phyloP scores from a whole-genome alignment of 1,140 invertebrate species.

The Drosophila trapezifrons region DNA sequence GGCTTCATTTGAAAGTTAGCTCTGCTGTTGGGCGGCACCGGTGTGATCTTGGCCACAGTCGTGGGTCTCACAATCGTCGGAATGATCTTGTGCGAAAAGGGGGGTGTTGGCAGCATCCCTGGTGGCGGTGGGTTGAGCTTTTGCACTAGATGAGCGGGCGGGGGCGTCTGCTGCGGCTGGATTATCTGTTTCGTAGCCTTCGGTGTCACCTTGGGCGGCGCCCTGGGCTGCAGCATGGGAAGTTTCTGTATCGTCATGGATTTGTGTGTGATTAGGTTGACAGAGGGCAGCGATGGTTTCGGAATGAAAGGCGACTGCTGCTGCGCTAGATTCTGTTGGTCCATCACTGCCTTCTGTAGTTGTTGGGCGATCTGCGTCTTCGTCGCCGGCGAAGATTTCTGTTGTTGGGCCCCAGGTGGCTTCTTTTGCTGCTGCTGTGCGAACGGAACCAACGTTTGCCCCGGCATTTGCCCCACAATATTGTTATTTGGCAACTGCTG shows the following conservation, averaged over 20 bases:
- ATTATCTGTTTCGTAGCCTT: slow-evolving; percentile 7
- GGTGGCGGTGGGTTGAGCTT: slow-evolving; percentile 3
- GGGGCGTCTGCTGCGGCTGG: slow-evolving; percentile 6
- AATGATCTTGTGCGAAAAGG: slow-evolving; percentile 2
- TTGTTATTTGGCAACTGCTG: slow-evolving; percentile 2
- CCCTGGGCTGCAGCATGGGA: slow-evolving; percentile 20
- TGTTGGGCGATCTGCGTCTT: background rate
- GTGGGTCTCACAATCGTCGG: slow-evolving; percentile 6
- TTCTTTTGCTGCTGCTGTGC: slow-evolving; percentile 14
- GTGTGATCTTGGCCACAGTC: slow-evolving; percentile 36
- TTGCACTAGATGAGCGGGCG: slow-evolving; percentile 33
- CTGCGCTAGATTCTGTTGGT: background rate
- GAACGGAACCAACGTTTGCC: background rate
- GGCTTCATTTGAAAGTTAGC: background rate
- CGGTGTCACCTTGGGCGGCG: background rate
- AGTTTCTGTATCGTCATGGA: slow-evolving; percentile 44
- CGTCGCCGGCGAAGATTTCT: background rate
- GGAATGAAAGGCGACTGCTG: background rate
- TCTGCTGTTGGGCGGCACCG: slow-evolving; percentile 21
- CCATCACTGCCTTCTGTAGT: slow-evolving; percentile 15
- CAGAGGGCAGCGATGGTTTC: background rate
- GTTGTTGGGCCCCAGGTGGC: slow-evolving; percentile 3
- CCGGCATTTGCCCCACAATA: background rate
- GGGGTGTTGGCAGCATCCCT: background rate
- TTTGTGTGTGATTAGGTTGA: slow-evolving; percentile 41